A percentile compares a stretch with the other conserved stretches of the same genome.
phyloP scores from a whole-genome alignment of 1,140 invertebrate species.

The Zelostemma sp. region DNA sequence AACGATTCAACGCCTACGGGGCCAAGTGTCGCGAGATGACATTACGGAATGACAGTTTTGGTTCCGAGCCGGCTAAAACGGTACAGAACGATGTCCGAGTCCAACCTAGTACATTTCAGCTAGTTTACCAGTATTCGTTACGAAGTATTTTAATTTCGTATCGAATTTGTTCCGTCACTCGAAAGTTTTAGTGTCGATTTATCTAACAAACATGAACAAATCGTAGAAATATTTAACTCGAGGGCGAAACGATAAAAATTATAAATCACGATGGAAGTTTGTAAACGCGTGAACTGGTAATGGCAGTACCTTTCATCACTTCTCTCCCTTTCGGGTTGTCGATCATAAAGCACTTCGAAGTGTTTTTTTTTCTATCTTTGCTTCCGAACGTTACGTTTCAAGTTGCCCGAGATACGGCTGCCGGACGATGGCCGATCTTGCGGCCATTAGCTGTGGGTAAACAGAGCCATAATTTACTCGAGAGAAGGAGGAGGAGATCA shows the following conservation, averaged over 20 bases:
- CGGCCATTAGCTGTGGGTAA: conserved; percentile 68
- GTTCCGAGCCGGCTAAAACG: conserved; percentile 4
- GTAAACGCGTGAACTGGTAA: conserved; percentile 12
- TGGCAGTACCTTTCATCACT: conserved; percentile 35
- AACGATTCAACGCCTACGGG: conserved; percentile 9
- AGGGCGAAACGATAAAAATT: neutral
- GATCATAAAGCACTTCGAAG: conserved; percentile 45
- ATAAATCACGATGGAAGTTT: neutral
- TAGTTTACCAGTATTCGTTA: neutral
- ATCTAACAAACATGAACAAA: no score
- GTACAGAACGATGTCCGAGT: neutral
- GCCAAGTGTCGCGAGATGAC: conserved; percentile 7
- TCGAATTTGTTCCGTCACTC: no score
- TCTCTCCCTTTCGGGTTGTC: conserved; percentile 39
- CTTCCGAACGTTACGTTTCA: conserved; percentile 35
- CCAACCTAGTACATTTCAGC: neutral
- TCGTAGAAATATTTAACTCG: no score
- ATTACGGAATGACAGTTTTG: conserved; percentile 3
- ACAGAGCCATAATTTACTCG: conserved; percentile 69
- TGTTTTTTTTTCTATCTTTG: conserved; percentile 47
- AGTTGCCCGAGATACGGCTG: conserved; percentile 10
- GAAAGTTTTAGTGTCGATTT: no score
- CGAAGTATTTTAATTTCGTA: no score
- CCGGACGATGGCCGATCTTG: conserved; percentile 64
- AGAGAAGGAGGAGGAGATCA: conserved; percentile 47